Base-by-base conservation (phyloP, 1,140 invertebrate genomes). In the Globodera ellingtonae region DNA sequence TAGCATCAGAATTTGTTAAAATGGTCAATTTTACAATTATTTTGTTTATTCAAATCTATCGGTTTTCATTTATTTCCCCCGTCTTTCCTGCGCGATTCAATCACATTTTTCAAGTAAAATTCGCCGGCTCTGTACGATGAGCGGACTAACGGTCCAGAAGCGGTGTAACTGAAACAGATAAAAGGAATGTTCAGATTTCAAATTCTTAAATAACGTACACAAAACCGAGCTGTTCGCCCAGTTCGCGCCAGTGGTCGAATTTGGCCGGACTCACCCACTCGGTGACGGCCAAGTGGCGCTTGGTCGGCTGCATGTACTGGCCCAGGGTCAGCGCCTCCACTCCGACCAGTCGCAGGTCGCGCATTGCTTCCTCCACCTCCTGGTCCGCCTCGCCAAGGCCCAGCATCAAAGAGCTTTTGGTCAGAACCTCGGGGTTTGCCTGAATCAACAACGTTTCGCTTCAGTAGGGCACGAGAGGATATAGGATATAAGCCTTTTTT, bases 341-440 rank as follows among this genome's bases (percentile, higher is more conserved):
- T 47, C 93, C 93, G 52, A 91, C 93, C 21, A 90, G 88, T 79
- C 87, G 79, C 4, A 87, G 69, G 79, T 87, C 93, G 91, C 92
- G 92, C 92, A 98, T 92, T 9, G 95, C 95, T 91, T 94, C 92
- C 86, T 93, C 91, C 9, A 98, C 91, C 92, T 98, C 93, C 75
- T 93, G 92, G 89, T 98, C 96, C 1, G 93, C 95, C 91, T 99
- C 98, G 0, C 97, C 97, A 3, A 99, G 91, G 7, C 97, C 98
- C 18, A 99, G 91, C 98, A 99, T 99, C 80, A 99, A 94, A 0
- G 97, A 99, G 2, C 96, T 95, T 91, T 99, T 99, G 0, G 97
- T 99, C 56, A 99, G 92, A 50, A 98, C 89, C 82, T 93, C 92
- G 0, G 93, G 92, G 89, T 94, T 76, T 18, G 47, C 7, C 75